Conservation (phyloP, 2,888 invertebrate species). For the Trachelus tabidus region DNA sequence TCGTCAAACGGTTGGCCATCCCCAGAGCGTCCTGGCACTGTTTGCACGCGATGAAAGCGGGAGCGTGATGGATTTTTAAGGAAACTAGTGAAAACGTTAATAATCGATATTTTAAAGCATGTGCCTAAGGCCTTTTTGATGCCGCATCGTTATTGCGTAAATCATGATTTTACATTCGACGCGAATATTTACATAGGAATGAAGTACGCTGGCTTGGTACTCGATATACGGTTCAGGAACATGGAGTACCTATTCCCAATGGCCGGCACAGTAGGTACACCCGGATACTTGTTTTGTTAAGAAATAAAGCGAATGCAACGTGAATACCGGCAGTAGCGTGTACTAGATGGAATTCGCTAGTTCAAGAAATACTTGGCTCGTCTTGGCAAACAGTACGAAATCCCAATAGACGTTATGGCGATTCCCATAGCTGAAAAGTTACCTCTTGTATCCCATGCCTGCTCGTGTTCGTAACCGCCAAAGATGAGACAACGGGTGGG, state of each 20-base stretch:
- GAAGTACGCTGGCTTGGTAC: neutral
- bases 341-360: neutral
- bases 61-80: conserved; percentile 43
- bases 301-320: neutral
- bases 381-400: neutral
- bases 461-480: neutral
- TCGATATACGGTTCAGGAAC: neutral
- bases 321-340: neutral
- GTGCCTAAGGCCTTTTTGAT: neutral
- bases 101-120: conserved; percentile 20
- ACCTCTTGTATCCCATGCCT: neutral
- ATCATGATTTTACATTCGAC: neutral
- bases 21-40: neutral
- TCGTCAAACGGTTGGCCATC: conserved; percentile 6
- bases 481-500: neutral
- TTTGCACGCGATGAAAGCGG: conserved; percentile 20
- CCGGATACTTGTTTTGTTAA: neutral
- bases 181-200: neutral
- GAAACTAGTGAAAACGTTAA: conserved; percentile 29
- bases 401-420: neutral
- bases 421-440: neutral
- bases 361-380: neutral
- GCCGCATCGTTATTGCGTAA: neutral
- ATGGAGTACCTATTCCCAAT: neutral
- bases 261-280: neutral